Base-by-base conservation (phyloP, 2,888 invertebrate species). In the Blastobasis lacticolella region DNA sequence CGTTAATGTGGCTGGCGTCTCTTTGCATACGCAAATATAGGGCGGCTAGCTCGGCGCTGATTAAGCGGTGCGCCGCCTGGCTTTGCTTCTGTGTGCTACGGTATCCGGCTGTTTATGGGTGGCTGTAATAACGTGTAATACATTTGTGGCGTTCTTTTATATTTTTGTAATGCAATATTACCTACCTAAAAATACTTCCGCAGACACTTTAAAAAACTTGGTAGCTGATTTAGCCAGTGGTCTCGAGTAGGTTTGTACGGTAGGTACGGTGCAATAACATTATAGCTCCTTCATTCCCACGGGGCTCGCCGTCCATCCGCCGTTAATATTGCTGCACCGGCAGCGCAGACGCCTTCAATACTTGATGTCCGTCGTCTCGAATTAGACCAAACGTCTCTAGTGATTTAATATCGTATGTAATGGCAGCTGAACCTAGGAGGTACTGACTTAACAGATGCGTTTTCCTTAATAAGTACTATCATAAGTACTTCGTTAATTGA, bases 1-100 rank as follows among this genome's bases (percentile, higher is more conserved):
- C 84, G 87, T 84, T 88, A 88, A 88, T 88, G 85, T 72, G 86
- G 81, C 84, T 77, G 75, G 71, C 76, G 81, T 81, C 87, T 88
- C 88, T 89, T 89, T 89, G 88, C 88, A 89, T 88, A 88, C 82
- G 87, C 86, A 88, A 88, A 88, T 87, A 87, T 86, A 86, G 86
- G 84, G 83, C 85, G 82, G 82, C 76, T 75, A 79, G 80, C 71
- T 77, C 81, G 72, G 75, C 75, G 82, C 84, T 88, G 87, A 87
- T 87, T 88, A 87, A 87, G 83, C 84, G 83, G 83, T 83, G 74
- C 78, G 76, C 73, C 71, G 71, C 73, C 78, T 76, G 78, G 73
- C 74, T 76, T 71, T 67, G 72, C 75, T 77, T 77, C 78, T 40
- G 80, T 23, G 23, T 23, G 23, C 23, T 23, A 1, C 23, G 23